A percentile compares a stretch with the other conserved stretches of the same genome.
These are phyloP conservation scores for Pyrochroa serraticornis DNA, from an alignment of 2,888 invertebrate genomes.

Conservation along the genomic window DNA sequence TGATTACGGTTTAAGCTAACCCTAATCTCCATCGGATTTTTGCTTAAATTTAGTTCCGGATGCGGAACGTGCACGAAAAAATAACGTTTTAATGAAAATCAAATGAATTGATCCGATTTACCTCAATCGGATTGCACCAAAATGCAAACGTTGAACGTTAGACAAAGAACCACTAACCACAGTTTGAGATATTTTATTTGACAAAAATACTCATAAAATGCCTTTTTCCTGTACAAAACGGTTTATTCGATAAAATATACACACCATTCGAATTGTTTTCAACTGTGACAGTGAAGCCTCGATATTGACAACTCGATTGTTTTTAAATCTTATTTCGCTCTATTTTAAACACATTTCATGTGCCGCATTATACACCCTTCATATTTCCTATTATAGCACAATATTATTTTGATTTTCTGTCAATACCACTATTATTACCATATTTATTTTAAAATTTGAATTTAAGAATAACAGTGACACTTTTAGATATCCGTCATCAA, in stretches of 20 bases:
- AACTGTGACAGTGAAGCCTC: constrained; percentile 22
- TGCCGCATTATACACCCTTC: no score
- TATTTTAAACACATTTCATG: constrained; percentile 8
- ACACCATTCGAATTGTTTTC: constrained; percentile 23
- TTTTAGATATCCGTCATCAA: no score
- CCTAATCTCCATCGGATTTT: constrained; percentile 23
- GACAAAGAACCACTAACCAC: no score
- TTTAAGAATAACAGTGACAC: no score
- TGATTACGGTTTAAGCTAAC: constrained; percentile 20
- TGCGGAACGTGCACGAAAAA: constrained; percentile 23
- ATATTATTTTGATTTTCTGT: no score
- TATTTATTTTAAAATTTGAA: no score
- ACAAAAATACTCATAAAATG: constrained; percentile 2
- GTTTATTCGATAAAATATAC: constrained; percentile 19
- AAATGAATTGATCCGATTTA: constrained; percentile 33
- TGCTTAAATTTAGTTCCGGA: constrained; percentile 13
- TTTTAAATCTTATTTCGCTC: constrained; percentile 17
- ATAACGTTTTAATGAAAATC: constrained; percentile 31
- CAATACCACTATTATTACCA: no score
- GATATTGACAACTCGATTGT: constrained; percentile 24
- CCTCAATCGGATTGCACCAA: constrained; percentile 5
- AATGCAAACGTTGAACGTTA: background rate
- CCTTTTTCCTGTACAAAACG: constrained; percentile 11
- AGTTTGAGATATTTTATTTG: background rate
- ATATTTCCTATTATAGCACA: no score